Percentiles rank a stretch among this genome's conserved stretches.
Conservation (phyloP, 2,888 invertebrate genomes). For the Sipha maydis region DNA sequence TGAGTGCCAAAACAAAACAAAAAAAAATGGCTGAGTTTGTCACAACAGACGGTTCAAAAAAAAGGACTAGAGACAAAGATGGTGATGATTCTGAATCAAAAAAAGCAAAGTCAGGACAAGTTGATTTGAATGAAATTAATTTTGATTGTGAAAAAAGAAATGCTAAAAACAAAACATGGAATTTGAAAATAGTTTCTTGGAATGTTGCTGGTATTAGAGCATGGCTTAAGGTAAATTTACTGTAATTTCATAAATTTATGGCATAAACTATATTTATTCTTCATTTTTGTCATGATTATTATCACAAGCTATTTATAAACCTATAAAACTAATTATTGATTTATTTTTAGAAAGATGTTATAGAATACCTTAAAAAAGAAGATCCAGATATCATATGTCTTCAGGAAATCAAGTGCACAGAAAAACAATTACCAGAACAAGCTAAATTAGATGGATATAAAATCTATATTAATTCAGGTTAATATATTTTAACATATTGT, state of each 20-base stretch:
- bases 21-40: conserved; percentile 43
- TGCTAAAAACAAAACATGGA: conserved; percentile 74
- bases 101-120: conserved; percentile 60
- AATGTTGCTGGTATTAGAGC: conserved; percentile 96
- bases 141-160: conserved; percentile 73
- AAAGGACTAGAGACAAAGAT: conserved; percentile 17
- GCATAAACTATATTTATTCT: background rate
- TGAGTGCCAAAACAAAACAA: conserved; percentile 47
- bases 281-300: background rate
- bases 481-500: conserved; percentile 21
- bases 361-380: conserved; percentile 80
- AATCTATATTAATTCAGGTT: conserved; percentile 78
- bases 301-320: background rate
- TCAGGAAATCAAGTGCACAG: conserved; percentile 88
- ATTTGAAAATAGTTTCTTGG: conserved; percentile 92
- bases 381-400: conserved; percentile 82
- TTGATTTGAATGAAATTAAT: conserved; percentile 66
- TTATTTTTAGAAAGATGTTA: conserved; percentile 73
- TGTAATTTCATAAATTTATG: background rate
- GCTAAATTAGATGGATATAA: conserved; percentile 80
- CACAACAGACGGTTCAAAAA: conserved; percentile 20
- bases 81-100: conserved; percentile 43
- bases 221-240: conserved; percentile 75
- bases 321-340: no score
- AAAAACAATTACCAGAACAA: conserved; percentile 84